Base-by-base conservation (phyloP, 2,888 invertebrate species). In the Mesoligia furuncula region DNA sequence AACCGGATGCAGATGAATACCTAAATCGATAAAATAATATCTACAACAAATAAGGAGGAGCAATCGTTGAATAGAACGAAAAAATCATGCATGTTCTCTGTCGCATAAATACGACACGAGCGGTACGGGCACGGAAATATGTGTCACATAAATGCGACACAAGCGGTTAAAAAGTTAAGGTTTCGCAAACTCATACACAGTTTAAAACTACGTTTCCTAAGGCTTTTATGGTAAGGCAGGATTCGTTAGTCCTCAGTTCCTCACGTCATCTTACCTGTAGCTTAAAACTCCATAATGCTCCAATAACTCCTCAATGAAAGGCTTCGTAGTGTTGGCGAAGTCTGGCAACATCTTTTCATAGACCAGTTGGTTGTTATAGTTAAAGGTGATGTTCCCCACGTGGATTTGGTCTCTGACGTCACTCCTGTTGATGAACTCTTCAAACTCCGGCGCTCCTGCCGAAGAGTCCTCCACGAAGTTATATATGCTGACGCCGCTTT, bases 241-340 rank as follows among this genome's bases (percentile, higher is more conserved):
- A 59, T 27, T 15, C 0, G 0, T 59, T 59, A 27, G 27, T 15
- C 7, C 59, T 59, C 36, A 36, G 36, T 36, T 36, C 36, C 4
- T 36, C 61, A 27, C 27, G 8, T 15, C 59, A 61, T 61, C 45
- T 75, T 80, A 94, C 95, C 92, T 93, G 72, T 98, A 98, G 81
- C 98, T 95, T 87, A 98, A 92, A 31, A 98, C 98, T 88, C 96
- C 95, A 88, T 98, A 98, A 89, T 97, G 93, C 61, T 97, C 96
- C 20, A 98, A 89, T 24, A 98, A 91, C 86, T 97, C 97, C 48
- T 97, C 96, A 39, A 98, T 91, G 93, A 97, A 97, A 0, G 97
- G 95, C 77, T 97, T 97, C 2, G 98, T 97, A 0, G 98, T 97
- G 85, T 98, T 97, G 97, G 98, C 97, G 45, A 98, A 94, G 91